Percentiles rank a stretch among this genome's conserved stretches.
Conservation (phyloP, 30 jellyfish, hydroid and myxozoan genomes). For the Sanderia malayensis region DNA sequence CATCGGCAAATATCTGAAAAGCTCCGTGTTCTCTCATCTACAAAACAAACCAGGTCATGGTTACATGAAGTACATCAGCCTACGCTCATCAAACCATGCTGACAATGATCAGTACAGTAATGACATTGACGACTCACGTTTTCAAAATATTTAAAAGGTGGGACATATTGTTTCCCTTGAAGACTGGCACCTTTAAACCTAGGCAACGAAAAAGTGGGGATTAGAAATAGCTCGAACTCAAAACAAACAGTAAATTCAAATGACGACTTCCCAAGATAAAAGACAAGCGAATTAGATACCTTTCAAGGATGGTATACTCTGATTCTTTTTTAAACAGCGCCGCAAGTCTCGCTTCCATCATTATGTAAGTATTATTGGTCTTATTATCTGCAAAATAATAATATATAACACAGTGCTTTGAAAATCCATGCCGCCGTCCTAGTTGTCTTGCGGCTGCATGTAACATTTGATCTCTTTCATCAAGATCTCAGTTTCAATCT, state of each 20-base stretch:
- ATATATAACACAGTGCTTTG: too few relatives aligned
- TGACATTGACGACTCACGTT: conserved; percentile 47
- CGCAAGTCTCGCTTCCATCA: conserved; percentile 93
- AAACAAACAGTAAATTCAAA: too few relatives aligned
- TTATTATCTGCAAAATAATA: conserved; percentile 47
- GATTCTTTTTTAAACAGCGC: conserved; percentile 77
- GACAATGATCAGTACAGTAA: background rate
- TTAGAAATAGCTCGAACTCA: background rate
- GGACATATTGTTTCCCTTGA: conserved; percentile 78
- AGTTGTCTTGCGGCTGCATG: too few relatives aligned
- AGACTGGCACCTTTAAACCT: conserved; percentile 76
- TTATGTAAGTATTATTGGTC: conserved; percentile 63
- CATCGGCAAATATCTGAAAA: conserved; percentile 86
- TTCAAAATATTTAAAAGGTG: conserved; percentile 74
- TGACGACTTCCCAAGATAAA: too few relatives aligned
- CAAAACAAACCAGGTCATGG: too few relatives aligned
- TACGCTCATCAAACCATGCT: too few relatives aligned
- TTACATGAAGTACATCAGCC: background rate
- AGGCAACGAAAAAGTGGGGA: background rate
- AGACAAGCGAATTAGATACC: too few relatives aligned
- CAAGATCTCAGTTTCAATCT: too few relatives aligned
- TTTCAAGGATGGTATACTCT: conserved; percentile 79
- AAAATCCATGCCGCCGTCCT: too few relatives aligned
- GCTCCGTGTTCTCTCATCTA: conserved; percentile 84
- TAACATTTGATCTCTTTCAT: too few relatives aligned